Percentiles rank a stretch among this genome's conserved stretches.
phyloP scores from a whole-genome alignment of 2,888 invertebrate species.

The Agrotis puta region DNA sequence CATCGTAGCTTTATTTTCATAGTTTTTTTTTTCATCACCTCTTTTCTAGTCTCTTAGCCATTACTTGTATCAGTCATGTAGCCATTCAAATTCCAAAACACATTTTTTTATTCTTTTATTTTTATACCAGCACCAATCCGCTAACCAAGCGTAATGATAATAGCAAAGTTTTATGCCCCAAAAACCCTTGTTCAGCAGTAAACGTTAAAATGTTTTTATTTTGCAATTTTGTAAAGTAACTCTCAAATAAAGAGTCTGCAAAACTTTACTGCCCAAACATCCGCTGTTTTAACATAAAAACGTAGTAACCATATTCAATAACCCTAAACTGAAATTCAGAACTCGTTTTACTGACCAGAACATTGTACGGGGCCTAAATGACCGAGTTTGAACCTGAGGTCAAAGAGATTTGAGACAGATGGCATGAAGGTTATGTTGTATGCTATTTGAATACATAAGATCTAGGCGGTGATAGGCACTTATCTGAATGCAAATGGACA shows the following conservation, averaged over 20 bases:
- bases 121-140: background rate
- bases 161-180: conserved; percentile 26
- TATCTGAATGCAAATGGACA: conserved; percentile 37
- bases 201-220: conserved; percentile 35
- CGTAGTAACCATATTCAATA: conserved; percentile 41
- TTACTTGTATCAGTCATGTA: too few relatives aligned
- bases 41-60: too few relatives aligned
- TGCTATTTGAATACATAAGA: conserved; percentile 51
- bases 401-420: conserved; percentile 50
- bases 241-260: conserved; percentile 31
- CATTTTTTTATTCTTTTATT: background rate
- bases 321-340: conserved; percentile 54
- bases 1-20: too few relatives aligned
- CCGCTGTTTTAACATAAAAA: conserved; percentile 38
- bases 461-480: conserved; percentile 11
- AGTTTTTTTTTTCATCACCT: too few relatives aligned
- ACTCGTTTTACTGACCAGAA: conserved; percentile 55
- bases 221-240: conserved; percentile 20
- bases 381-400: conserved; percentile 46
- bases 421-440: conserved; percentile 53
- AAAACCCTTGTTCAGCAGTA: conserved; percentile 19
- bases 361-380: conserved; percentile 28
- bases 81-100: background rate
- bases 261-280: conserved; percentile 38
- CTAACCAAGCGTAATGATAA: conserved; percentile 8